Percentiles rank a stretch among this genome's conserved stretches.
These are phyloP conservation scores for Dastarcus helophoroides DNA, from an alignment of 2,888 invertebrate species.

Conservation along the genomic window DNA sequence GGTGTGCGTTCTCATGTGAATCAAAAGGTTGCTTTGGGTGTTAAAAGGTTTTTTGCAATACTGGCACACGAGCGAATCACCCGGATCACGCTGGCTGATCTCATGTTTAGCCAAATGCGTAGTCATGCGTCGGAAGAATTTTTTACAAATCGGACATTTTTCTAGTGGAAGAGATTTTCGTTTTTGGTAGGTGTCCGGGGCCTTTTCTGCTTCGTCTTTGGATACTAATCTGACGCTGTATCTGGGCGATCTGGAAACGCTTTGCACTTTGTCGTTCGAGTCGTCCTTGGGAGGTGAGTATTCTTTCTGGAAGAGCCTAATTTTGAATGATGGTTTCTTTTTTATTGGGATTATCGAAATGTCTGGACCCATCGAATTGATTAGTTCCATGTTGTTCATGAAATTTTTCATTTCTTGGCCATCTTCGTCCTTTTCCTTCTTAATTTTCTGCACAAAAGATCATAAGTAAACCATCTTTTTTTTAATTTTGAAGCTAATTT, in stretches of 20 bases:
- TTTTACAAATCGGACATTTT: constrained; percentile 36
- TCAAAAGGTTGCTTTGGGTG: constrained; percentile 31
- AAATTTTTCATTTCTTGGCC: no score
- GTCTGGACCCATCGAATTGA: constrained; percentile 20
- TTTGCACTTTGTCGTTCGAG: constrained; percentile 4
- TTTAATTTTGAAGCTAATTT: no score
- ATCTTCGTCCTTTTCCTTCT: background rate
- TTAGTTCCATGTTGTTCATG: constrained; percentile 10
- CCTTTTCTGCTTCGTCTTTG: constrained; percentile 25
- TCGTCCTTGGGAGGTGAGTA: constrained; percentile 14
- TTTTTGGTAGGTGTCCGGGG: constrained; percentile 25
- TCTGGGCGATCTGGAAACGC: constrained; percentile 18
- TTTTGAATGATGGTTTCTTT: constrained; percentile 22
- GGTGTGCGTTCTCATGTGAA: constrained; percentile 34
- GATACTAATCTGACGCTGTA: constrained; percentile 26
- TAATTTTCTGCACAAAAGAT: no score
- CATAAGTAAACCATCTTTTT: no score
- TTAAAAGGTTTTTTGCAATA: constrained; percentile 28
- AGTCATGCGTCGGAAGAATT: constrained; percentile 36
- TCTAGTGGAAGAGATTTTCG: constrained; percentile 33
- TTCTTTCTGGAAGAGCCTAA: constrained; percentile 20
- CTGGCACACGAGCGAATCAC: constrained; percentile 25
- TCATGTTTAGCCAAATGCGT: constrained; percentile 37
- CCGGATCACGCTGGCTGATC: constrained; percentile 21
- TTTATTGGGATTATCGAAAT: constrained; percentile 24